These are phyloP conservation scores for Mellivora capensis DNA, from an alignment of 2,113 vertebrate genomes.

Conservation along the genomic window DNA sequence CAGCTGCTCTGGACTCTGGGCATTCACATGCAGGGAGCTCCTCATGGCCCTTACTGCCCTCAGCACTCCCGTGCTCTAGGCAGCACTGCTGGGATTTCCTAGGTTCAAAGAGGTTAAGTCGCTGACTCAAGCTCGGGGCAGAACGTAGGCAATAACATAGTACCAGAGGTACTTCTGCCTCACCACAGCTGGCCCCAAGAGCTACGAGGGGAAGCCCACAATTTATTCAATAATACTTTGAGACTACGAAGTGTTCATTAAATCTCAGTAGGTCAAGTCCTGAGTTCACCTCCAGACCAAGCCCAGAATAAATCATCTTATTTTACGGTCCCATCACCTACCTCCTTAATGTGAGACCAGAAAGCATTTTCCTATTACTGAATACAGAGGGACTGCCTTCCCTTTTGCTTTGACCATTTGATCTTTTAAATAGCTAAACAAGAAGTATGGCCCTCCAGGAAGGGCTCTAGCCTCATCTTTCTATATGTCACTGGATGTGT, in stretches of 20 bases:
- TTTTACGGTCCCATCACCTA: not conserved
- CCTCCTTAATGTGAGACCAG: not conserved
- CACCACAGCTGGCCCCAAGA: not conserved
- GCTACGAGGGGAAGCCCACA: not conserved
- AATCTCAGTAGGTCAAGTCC: not conserved
- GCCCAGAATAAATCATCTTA: not conserved
- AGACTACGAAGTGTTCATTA: not conserved
- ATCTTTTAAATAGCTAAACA: not conserved
- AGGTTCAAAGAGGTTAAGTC: not conserved
- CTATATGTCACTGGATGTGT: not conserved
- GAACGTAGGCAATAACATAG: not conserved
- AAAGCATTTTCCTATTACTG: not conserved
- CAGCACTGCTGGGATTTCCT: not conserved
- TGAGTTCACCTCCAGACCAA: not conserved
- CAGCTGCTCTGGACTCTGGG: not conserved
- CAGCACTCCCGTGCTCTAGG: rapidly evolving
- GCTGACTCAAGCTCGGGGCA: not conserved
- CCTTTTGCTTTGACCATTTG: not conserved
- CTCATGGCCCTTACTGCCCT: rapidly evolving
- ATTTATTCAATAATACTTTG: not conserved
- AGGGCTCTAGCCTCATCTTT: not conserved
- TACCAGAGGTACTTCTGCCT: not conserved
- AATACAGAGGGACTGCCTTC: not conserved
- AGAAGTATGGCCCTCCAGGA: not conserved
- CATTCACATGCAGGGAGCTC: not conserved